These are phyloP conservation scores for Sebastes oblongus DNA, from an alignment of 2,797 vertebrate species.

Conservation along the genomic window DNA sequence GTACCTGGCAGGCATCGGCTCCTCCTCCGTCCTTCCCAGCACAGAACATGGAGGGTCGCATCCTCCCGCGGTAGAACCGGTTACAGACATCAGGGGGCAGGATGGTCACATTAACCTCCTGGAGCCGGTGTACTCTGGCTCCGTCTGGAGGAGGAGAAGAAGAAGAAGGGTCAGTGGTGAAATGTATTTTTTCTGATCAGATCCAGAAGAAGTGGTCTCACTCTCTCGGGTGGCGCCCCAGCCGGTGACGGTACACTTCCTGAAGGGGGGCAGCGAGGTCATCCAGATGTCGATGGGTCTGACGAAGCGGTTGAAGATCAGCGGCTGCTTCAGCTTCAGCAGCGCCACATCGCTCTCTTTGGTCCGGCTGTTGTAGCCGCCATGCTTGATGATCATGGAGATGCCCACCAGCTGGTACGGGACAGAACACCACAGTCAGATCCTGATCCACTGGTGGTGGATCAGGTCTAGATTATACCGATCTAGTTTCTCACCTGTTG, in stretches of 20 bases:
- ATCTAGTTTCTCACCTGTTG: constrained; percentile 61
- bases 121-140: constrained; percentile 61
- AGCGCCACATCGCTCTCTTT: constrained; percentile 75
- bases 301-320: constrained; percentile 67
- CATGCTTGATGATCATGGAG: constrained; percentile 61
- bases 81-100: constrained; percentile 54
- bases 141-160: constrained; percentile 61
- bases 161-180: no score
- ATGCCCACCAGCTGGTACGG: constrained; percentile 48
- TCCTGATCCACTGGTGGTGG: background rate
- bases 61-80: constrained; percentile 55
- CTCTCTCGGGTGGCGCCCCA: constrained; percentile 81
- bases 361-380: constrained; percentile 53
- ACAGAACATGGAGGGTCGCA: constrained; percentile 84
- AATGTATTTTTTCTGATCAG: no score
- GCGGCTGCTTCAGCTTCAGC: constrained; percentile 65
- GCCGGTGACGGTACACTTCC: constrained; percentile 76
- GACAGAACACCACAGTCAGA: background rate
- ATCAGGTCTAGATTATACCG: background rate
- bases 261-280: background rate
- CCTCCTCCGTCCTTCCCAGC: constrained; percentile 80
- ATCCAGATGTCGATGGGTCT: constrained; percentile 72
- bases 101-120: constrained; percentile 80
- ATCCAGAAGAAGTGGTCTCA: constrained; percentile 39
- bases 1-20: constrained; percentile 87